Evolutionary conservation across 2,113 vertebrate genomes (phyloP).

Genomic region (Apistogramma diplotaenia): DNA sequence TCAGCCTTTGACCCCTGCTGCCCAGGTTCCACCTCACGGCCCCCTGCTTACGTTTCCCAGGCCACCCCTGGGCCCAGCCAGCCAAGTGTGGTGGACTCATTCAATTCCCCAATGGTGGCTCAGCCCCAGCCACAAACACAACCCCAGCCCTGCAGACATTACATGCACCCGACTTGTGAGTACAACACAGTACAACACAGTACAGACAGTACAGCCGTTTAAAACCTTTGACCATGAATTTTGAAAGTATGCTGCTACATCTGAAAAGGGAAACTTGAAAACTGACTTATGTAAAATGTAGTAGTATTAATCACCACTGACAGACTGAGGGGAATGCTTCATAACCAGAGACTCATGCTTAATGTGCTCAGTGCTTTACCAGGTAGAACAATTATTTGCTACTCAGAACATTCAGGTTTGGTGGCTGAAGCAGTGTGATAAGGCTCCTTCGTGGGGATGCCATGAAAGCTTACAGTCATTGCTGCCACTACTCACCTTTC

Average conservation of each 20-base stretch:
- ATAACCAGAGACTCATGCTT: constrained; percentile 62
- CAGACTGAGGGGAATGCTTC: constrained; percentile 51
- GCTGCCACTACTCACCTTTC: neutral
- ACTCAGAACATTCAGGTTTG: constrained; percentile 42
- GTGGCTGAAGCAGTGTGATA: constrained; percentile 22
- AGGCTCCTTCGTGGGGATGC: constrained; percentile 30
- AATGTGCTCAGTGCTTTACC: constrained; percentile 62
- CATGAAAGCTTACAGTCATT: constrained; percentile 1
- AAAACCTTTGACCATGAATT: neutral
- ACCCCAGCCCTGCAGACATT: constrained; percentile 92
- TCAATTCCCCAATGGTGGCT: constrained; percentile 85
- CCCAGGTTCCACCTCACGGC: constrained; percentile 89
- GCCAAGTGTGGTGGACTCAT: constrained; percentile 84
- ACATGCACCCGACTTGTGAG: constrained; percentile 94
- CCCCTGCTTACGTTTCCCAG: constrained; percentile 86
- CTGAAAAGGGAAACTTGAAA: neutral
- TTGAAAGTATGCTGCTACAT: neutral
- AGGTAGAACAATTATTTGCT: constrained; percentile 61
- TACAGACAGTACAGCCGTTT: too few species aligned
- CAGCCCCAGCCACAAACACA: constrained; percentile 86
- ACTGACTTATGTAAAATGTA: neutral
- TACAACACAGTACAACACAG: constrained; percentile 35
- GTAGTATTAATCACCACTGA: constrained; percentile 3
- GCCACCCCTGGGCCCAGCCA: constrained; percentile 86
- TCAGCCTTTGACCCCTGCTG: constrained; percentile 98